These are phyloP conservation scores for Calliphora vicina DNA, from an alignment of 1,140 invertebrate species.

Conservation along the genomic window DNA sequence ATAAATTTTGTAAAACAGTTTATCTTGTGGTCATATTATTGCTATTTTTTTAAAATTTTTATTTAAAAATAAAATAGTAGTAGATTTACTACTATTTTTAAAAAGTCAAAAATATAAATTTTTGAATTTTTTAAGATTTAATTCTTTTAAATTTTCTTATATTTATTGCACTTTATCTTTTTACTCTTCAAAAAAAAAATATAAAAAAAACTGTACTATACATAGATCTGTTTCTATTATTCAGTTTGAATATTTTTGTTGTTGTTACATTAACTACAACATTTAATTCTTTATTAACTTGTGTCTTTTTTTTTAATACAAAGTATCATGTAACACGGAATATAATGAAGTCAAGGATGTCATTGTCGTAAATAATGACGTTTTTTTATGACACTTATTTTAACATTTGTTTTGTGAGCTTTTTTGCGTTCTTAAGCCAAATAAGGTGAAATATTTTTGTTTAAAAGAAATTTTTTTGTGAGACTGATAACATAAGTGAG, in stretches of 20 bases:
- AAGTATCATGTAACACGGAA: conserved; percentile 30
- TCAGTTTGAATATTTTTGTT: background rate
- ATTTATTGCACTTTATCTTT: background rate
- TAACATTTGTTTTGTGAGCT: background rate
- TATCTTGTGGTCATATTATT: too few species aligned
- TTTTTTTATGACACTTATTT: conserved; percentile 15
- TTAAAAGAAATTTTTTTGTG: background rate
- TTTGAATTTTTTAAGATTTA: too few species aligned
- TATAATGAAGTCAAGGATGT: conserved; percentile 40
- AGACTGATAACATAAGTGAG: too few species aligned
- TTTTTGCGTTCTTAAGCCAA: background rate
- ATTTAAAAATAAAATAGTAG: too few species aligned
- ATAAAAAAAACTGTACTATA: background rate
- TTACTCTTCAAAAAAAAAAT: too few species aligned
- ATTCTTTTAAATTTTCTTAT: background rate
- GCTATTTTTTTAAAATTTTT: too few species aligned
- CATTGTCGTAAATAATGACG: conserved; percentile 37
- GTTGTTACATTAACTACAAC: background rate
- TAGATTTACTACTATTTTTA: too few species aligned
- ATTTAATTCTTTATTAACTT: conserved; percentile 17
- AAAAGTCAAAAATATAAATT: too few species aligned
- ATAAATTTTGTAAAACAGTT: too few species aligned
- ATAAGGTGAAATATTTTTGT: background rate
- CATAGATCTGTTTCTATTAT: background rate
- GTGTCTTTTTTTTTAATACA: background rate